Evolutionary conservation across 2,888 invertebrate species (phyloP), one percentile per base, ranked within the genome.

Genomic region (Dusona sp.): DNA sequence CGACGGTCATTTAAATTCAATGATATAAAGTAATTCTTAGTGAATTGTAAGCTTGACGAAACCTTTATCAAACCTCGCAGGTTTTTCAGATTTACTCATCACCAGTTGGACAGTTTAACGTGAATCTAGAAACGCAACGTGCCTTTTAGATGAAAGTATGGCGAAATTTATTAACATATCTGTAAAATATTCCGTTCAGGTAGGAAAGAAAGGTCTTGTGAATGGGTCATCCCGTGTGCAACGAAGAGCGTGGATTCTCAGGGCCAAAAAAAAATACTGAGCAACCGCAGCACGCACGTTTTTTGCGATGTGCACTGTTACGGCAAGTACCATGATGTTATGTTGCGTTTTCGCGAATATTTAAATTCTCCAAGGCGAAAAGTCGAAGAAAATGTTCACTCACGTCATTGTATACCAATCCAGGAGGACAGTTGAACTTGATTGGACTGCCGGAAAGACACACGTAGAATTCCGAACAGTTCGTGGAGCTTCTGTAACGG

Each of bases 401-500:
- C 94, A 96, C 96, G 94, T 95, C 95, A 91, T 95, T 96, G 91
- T 95, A 96, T 82, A 95, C 95, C 79, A 96, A 95, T 87, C 96
- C 96, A 57, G 94, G 95, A 6, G 97, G 96, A 90, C 97, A 97
- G 88, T 94, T 94, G 94, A 96, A 96, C 92, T 94, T 95, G 89
- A 96, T 94, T 2, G 96, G 96, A 79, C 94, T 93, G 85, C 96
- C 93, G 92, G 95, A 93, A 90, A 96, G 95, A 91, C 97, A 97
- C 57, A 96, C 95, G 93, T 95, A 96, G 94, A 96, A 97, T 91
- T 95, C 95, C 85, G 95, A 95, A 91, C 97, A 97, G 92, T 96
- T 95, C 36, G 93, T 94, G 82, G 95, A 94, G 92, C 95, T 96
- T 87, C 96, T 95, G 94, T 96, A 97, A 1, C 95, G 95, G 68